These are phyloP conservation scores for Sanderia malayensis DNA, from an alignment of 30 jellyfish, hydroid and myxozoan species.

Conservation along the genomic window DNA sequence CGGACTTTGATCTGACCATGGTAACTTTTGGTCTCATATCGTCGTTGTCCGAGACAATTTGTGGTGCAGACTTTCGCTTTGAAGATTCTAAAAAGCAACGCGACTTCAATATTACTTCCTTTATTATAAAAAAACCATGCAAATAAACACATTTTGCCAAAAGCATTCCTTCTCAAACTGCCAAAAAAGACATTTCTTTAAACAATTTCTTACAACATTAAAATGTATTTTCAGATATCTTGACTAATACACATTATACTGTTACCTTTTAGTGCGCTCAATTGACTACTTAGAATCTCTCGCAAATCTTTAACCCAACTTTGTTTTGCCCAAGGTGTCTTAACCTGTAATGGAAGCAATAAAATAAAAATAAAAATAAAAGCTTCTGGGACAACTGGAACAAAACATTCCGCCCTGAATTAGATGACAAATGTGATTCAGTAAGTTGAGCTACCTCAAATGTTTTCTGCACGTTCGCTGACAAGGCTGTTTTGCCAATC, in stretches of 20 bases:
- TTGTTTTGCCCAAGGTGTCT: conserved; percentile 73
- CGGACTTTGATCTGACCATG: conserved; percentile 56
- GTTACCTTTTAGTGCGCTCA: conserved; percentile 79
- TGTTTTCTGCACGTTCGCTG: conserved; percentile 59
- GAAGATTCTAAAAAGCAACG: conserved; percentile 34
- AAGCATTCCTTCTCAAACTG: no score
- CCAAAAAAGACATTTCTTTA: no score
- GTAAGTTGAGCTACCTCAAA: conserved; percentile 91
- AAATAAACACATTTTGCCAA: no score
- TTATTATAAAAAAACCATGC: no score
- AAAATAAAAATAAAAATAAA: not conserved
- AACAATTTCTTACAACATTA: no score
- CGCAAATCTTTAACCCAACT: conserved; percentile 83
- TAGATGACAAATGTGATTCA: no score
- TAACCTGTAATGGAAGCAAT: conserved; percentile 62
- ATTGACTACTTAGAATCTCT: conserved; percentile 82
- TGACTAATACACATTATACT: no score
- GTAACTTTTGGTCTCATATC: conserved; percentile 25
- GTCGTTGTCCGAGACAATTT: conserved; percentile 37
- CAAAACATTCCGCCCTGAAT: no score
- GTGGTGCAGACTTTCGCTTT: conserved; percentile 75
- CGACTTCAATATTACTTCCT: not conserved
- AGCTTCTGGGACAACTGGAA: no score
- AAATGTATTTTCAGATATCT: no score
- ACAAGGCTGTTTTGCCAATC: conserved; percentile 85